Conservation (phyloP, 2,888 invertebrate genomes). For the Elegia similella region DNA sequence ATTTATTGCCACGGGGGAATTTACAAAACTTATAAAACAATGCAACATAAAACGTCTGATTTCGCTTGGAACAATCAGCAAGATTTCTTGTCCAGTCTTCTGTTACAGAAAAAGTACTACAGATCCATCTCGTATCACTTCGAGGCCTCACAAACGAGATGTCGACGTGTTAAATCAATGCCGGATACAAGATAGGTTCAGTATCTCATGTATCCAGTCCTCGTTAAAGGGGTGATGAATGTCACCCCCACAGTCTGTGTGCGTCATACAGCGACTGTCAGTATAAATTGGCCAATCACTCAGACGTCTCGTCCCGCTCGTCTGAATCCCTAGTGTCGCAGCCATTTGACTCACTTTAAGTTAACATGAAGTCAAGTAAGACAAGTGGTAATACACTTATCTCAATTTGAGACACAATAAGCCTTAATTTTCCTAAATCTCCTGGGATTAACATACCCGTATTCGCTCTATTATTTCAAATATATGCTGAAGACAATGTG, state of each 20-base stretch:
- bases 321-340: conserved; percentile 23
- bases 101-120: background rate
- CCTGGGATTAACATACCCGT: background rate
- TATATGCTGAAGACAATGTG: background rate
- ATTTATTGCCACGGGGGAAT: too few species aligned
- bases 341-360: conserved; percentile 24
- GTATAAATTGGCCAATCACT: conserved; percentile 33
- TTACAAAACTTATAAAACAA: too few species aligned
- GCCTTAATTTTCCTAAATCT: background rate
- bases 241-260: conserved; percentile 26
- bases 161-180: conserved; percentile 41
- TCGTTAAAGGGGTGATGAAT: conserved; percentile 62
- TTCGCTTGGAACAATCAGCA: background rate
- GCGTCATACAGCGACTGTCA: conserved; percentile 38
- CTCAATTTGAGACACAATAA: conserved; percentile 8
- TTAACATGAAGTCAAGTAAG: conserved; percentile 10
- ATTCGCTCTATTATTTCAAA: background rate
- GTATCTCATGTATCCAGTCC: conserved; percentile 48
- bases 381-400: conserved; percentile 11
- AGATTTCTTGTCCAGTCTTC: background rate
- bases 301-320: conserved; percentile 23
- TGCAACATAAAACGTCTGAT: background rate
- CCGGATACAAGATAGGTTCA: conserved; percentile 49
- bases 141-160: conserved; percentile 24
- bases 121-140: background rate